Conservation (phyloP, 2,888 invertebrate genomes). For the Drosophila longiperda region DNA sequence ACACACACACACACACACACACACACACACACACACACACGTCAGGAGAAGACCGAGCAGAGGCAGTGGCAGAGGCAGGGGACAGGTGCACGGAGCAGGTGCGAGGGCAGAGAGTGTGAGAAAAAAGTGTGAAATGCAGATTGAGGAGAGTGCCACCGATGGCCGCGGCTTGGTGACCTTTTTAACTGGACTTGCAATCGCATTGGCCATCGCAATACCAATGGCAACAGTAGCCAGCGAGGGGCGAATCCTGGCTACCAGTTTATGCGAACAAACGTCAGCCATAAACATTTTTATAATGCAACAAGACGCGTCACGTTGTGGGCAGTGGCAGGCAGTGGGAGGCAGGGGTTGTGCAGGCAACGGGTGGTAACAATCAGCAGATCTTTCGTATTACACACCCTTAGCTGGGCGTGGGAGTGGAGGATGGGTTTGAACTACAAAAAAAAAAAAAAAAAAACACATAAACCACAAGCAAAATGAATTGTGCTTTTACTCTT, state of each 20-base stretch:
- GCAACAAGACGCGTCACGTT: slow-evolving; percentile 47
- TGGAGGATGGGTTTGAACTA: not conserved
- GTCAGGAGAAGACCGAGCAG: not conserved
- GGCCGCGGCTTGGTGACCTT: slow-evolving; percentile 58
- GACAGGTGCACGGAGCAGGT: too few relatives aligned
- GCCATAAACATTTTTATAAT: slow-evolving; percentile 70
- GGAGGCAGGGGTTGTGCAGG: slow-evolving; percentile 3
- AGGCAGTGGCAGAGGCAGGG: not conserved
- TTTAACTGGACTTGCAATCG: slow-evolving; percentile 23
- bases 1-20: slow-evolving; percentile 1
- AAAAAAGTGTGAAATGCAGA: slow-evolving; percentile 3
- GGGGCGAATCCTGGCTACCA: slow-evolving; percentile 3
- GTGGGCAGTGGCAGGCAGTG: slow-evolving; percentile 23
- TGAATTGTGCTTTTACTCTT: slow-evolving; percentile 69
- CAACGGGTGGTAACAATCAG: not conserved
- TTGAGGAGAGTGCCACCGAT: slow-evolving; percentile 17
- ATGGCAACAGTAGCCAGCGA: slow-evolving; percentile 4
- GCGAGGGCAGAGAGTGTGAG: not conserved
- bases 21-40: not conserved
- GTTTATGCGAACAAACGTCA: slow-evolving; percentile 66
- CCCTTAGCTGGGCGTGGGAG: not conserved
- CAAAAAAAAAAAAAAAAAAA: not conserved
- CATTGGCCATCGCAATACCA: not conserved
- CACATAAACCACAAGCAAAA: slow-evolving; percentile 62
- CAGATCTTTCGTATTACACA: slow-evolving; percentile 2